Evolutionary conservation across 2,797 vertebrate species (phyloP).

Genomic region (Paratrypauchen microcephalus): DNA sequence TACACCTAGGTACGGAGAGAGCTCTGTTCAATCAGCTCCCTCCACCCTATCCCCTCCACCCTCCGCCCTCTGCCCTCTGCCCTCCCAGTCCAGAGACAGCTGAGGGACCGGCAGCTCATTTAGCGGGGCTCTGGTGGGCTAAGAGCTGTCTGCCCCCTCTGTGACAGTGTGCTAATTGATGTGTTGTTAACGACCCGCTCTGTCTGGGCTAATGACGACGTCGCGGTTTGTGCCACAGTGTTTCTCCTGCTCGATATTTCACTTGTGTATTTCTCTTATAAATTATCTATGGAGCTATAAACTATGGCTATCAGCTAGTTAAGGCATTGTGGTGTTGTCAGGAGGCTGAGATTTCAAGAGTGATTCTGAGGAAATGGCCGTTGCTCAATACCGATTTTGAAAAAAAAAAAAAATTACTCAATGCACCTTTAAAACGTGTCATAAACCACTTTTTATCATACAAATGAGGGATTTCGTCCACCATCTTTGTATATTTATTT

Average conservation of each 20-base stretch:
- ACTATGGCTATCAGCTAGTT: neutral
- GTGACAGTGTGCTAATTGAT: constrained; percentile 11
- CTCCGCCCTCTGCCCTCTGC: constrained; percentile 30
- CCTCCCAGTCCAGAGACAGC: constrained; percentile 6
- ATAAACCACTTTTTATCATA: too few relatives aligned
- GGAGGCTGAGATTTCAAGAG: too few relatives aligned
- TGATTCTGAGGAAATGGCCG: too few relatives aligned
- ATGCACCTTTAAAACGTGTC: too few relatives aligned
- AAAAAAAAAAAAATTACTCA: too few relatives aligned
- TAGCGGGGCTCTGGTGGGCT: neutral
- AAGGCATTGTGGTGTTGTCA: neutral
- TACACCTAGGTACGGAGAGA: constrained; percentile 57
- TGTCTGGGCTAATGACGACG: constrained; percentile 5
- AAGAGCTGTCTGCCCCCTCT: neutral
- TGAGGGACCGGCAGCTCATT: constrained; percentile 13
- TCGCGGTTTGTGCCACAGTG: neutral
- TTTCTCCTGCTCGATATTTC: neutral
- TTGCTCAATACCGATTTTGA: too few relatives aligned
- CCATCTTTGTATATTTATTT: too few relatives aligned
- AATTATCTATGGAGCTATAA: neutral
- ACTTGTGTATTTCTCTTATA: neutral
- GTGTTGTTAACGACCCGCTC: neutral
- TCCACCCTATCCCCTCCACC: neutral
- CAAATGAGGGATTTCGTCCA: too few relatives aligned
- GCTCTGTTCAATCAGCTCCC: constrained; percentile 55